These are phyloP conservation scores for Myripristis jacobus DNA, from an alignment of 2,797 vertebrate species.

Conservation along the genomic window DNA sequence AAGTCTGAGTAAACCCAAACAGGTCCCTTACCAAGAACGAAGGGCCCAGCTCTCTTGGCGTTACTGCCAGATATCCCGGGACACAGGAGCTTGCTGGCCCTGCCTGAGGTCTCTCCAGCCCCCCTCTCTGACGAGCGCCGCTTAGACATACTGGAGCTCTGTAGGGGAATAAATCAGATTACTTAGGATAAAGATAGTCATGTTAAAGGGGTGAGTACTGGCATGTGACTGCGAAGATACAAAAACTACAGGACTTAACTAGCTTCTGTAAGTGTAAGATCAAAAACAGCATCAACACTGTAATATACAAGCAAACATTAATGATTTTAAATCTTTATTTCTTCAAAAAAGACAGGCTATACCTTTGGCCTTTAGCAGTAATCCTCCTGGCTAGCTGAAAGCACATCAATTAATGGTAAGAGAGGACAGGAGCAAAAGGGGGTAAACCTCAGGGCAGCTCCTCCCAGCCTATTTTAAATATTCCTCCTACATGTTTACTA, in stretches of 20 bases:
- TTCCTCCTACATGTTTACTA: conserved; percentile 76
- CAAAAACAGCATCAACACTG: conserved; percentile 5
- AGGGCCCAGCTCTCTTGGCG: conserved; percentile 97
- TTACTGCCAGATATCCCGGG: conserved; percentile 94
- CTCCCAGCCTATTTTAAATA: conserved; percentile 72
- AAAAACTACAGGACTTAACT: not conserved
- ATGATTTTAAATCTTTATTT: conserved; percentile 19
- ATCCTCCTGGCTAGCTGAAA: conserved; percentile 26
- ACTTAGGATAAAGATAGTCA: conserved; percentile 53
- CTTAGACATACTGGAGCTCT: conserved; percentile 94
- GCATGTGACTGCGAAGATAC: conserved; percentile 25
- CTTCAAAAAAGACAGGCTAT: conserved; percentile 34
- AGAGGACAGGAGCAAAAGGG: conserved; percentile 49
- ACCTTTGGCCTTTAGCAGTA: conserved; percentile 10
- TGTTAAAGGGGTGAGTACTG: conserved; percentile 37
- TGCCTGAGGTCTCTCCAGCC: conserved; percentile 93
- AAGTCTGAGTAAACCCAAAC: conserved; percentile 5
- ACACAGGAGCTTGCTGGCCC: conserved; percentile 92
- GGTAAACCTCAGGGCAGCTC: conserved; percentile 71
- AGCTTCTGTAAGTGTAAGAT: not conserved
- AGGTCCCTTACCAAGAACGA: conserved; percentile 91
- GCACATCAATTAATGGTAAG: conserved; percentile 42
- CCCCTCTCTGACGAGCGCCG: conserved; percentile 95
- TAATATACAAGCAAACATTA: conserved; percentile 12
- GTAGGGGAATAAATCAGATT: conserved; percentile 64